Evolutionary conservation across 2,888 invertebrate genomes (phyloP).

Genomic region (Neria commutata): DNA sequence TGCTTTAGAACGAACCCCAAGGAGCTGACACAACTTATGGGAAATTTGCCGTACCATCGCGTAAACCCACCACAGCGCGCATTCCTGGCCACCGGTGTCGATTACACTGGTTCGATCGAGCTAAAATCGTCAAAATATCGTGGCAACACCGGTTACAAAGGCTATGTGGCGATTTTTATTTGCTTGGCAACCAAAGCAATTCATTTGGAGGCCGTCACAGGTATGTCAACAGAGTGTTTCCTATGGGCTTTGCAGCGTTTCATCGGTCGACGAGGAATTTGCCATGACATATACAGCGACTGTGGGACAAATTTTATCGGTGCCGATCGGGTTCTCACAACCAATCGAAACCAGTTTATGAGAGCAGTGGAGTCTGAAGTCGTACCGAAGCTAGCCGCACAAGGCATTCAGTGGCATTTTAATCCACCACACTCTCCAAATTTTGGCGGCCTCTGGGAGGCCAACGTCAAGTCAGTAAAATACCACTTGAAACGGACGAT

Average conservation of each 20-base stretch:
- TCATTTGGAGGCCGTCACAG: conserved; percentile 6
- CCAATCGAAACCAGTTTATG: too few relatives aligned
- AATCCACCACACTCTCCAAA: conserved; percentile 18
- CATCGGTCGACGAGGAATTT: background rate
- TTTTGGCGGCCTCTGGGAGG: conserved; percentile 20
- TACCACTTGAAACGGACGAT: background rate
- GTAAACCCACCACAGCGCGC: conserved; percentile 9
- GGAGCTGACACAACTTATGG: background rate
- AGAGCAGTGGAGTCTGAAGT: too few relatives aligned
- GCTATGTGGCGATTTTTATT: background rate
- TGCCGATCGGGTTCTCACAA: background rate
- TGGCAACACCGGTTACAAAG: too few relatives aligned
- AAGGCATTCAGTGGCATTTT: conserved; percentile 16
- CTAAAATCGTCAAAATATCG: too few relatives aligned
- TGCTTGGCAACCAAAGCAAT: conserved; percentile 7
- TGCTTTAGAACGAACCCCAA: too few relatives aligned
- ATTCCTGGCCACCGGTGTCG: too few relatives aligned
- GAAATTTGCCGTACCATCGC: background rate
- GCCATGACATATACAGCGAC: conserved; percentile 7
- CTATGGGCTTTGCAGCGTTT: background rate
- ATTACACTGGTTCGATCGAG: too few relatives aligned
- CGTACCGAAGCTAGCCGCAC: background rate
- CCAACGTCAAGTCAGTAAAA: conserved; percentile 13
- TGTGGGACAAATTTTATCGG: conserved; percentile 2
- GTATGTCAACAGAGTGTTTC: too few relatives aligned